Percentiles rank a stretch among this genome's conserved stretches.
Evolutionary conservation across 2,797 vertebrate species (phyloP).

Genomic region (Apodemus agrarius): DNA sequence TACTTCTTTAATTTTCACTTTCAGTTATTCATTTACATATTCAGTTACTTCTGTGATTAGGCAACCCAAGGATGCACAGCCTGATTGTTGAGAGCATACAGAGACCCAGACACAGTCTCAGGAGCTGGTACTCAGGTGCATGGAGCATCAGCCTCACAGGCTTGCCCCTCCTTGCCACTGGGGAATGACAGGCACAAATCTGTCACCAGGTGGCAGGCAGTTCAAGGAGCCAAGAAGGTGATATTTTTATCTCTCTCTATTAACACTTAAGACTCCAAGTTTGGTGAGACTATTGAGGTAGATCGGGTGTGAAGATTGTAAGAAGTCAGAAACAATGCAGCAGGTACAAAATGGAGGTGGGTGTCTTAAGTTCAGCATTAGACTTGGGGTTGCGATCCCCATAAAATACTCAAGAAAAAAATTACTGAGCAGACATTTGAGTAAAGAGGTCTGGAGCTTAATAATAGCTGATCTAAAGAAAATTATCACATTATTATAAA

Average conservation of each 20-base stretch:
- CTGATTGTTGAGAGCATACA: background rate
- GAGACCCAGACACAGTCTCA: background rate
- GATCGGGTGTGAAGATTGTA: background rate
- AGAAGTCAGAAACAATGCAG: background rate
- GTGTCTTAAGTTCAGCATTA: background rate
- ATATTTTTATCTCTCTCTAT: background rate
- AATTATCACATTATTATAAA: background rate
- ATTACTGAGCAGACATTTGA: slow-evolving; percentile 14
- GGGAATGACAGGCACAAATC: background rate
- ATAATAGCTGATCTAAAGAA: background rate
- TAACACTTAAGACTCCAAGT: background rate
- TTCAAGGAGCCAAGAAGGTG: background rate
- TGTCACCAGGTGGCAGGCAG: background rate
- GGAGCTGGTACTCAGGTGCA: background rate
- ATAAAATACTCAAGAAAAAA: background rate
- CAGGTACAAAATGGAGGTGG: background rate
- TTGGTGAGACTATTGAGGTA: background rate
- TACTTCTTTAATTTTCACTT: background rate
- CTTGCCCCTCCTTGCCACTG: background rate
- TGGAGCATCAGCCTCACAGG: background rate
- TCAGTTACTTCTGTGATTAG: background rate
- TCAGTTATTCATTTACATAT: background rate
- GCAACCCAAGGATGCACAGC: background rate
- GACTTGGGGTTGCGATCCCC: background rate
- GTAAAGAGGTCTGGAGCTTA: background rate